Percentiles rank a stretch among this genome's conserved stretches.
phyloP scores from a whole-genome alignment of 2,888 invertebrate genomes.

The Drosophila mercatorum region DNA sequence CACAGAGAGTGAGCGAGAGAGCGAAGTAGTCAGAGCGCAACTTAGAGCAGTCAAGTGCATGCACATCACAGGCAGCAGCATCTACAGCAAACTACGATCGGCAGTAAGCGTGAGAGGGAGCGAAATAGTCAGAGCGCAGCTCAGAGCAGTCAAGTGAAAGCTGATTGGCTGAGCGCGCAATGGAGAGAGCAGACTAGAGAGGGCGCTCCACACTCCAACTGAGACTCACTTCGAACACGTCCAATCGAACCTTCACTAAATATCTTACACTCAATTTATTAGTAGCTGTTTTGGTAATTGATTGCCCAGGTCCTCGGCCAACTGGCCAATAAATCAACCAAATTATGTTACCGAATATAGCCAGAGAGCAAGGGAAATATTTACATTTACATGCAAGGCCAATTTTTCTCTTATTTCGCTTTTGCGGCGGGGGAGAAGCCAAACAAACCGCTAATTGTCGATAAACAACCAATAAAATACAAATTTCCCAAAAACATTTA shows the following conservation, averaged over 20 bases:
- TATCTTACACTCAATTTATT: constrained; percentile 2
- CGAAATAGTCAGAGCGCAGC: too few species aligned
- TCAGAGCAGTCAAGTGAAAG: neutral
- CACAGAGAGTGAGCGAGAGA: too few species aligned
- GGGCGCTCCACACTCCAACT: neutral
- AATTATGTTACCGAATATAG: constrained; percentile 46
- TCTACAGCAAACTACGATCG: neutral
- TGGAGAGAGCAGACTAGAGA: neutral
- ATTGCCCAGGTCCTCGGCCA: constrained; percentile 26
- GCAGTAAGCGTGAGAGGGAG: neutral
- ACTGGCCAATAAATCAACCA: constrained; percentile 54
- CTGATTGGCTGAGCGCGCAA: constrained; percentile 4
- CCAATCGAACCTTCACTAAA: constrained; percentile 13
- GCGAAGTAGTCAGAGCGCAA: too few species aligned
- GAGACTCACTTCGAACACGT: neutral
- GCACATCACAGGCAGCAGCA: too few species aligned
- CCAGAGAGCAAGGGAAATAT: constrained; percentile 34
- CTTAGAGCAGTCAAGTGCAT: too few species aligned
- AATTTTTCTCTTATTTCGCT: constrained; percentile 9
- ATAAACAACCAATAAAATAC: constrained; percentile 79
- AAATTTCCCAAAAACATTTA: constrained; percentile 78
- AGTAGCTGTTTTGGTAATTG: constrained; percentile 31
- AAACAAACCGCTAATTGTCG: constrained; percentile 78
- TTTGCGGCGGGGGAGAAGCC: constrained; percentile 31
- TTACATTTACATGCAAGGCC: constrained; percentile 48